A percentile compares a stretch with the other conserved stretches of the same genome.
Conservation (phyloP, 2,113 vertebrate species). For the Tachysurus fulvidraco region DNA sequence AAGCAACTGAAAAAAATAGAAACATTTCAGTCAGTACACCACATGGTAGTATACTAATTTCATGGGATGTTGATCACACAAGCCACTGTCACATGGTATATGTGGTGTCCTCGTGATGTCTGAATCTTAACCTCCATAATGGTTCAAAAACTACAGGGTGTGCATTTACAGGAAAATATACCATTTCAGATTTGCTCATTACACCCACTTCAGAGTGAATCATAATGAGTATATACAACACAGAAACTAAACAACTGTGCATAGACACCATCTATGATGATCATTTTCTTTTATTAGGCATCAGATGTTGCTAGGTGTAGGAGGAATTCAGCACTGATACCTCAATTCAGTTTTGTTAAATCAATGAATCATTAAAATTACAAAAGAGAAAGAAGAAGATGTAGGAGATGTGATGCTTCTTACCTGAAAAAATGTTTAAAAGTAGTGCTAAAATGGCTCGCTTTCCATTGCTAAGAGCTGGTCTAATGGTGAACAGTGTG, state of each 20-base stretch:
- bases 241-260: background rate
- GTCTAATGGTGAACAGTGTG: constrained; percentile 46
- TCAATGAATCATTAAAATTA: background rate
- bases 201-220: background rate
- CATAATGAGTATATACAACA: background rate
- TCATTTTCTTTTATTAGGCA: background rate
- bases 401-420: background rate
- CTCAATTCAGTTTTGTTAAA: background rate
- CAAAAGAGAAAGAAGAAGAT: background rate
- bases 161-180: background rate
- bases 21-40: background rate
- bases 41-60: background rate
- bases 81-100: background rate
- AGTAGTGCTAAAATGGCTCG: constrained; percentile 47
- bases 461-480: constrained; percentile 43
- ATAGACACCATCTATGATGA: background rate
- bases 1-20: constrained; percentile 28
- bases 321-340: background rate
- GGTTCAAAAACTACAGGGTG: background rate
- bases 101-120: background rate
- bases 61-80: background rate
- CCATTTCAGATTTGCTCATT: background rate
- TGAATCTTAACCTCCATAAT: background rate
- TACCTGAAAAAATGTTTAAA: constrained; percentile 56
- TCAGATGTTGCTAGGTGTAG: background rate